Evolutionary conservation across 2,888 invertebrate genomes (phyloP), one percentile per base, ranked within the genome.

Genomic region (Chesias legatella): DNA sequence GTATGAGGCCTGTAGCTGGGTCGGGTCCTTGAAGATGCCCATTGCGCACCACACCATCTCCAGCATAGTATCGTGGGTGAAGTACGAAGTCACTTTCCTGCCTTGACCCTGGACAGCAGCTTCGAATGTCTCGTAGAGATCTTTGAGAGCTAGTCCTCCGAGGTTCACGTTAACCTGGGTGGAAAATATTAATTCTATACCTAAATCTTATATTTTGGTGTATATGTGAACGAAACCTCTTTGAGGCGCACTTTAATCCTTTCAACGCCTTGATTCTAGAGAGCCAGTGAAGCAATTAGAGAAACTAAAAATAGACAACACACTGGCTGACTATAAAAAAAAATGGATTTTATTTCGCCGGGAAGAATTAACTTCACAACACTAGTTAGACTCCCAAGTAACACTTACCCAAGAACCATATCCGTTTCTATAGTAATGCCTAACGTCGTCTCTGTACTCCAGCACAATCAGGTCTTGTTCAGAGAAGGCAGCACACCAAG

Each of bases 401-500:
- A 9, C 1, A 63, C 71, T 65, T 48, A 83, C 84, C 77, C 63
- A 67, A 31, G 77, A 79, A 0, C 79, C 82, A 46, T 83, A 76
- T 9, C 79, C 83, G 29, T 86, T 82, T 27, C 90, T 90, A 59
- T 94, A 92, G 62, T 92, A 95, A 66, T 93, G 92, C 43, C 91
- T 89, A 21, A 96, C 70, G 67, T 96, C 96, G 56, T 95, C 93
- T 7, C 88, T 89, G 61, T 94, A 95, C 73, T 96, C 96, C 55
- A 95, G 52, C 0, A 94, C 74, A 27, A 90, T 77, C 2, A 95
- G 81, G 51, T 95, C 94, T 1, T 90, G 79, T 32, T 90, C 89
- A 25, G 90, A 90, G 68, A 96, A 95, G 46, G 82, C 85, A 0
- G 92, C 89, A 63, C 95, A 96, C 95, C 95, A 96, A 0, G 94